Conservation (phyloP, 2,888 invertebrate genomes). For the Hypselothyrea guttata region DNA sequence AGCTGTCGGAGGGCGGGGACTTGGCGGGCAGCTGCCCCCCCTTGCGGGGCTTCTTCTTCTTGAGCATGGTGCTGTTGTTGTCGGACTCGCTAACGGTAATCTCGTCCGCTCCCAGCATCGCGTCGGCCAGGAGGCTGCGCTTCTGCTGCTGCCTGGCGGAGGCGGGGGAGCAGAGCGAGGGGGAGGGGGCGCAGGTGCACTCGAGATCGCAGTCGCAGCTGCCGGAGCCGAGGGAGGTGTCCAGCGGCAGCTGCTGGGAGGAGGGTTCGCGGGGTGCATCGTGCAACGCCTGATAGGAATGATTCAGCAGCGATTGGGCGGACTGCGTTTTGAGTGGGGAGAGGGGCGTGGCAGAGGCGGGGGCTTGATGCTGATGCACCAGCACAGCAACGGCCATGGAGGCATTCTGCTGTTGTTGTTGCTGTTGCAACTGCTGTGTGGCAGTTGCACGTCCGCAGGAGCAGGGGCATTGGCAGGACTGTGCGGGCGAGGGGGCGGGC, state of each 20-base stretch:
- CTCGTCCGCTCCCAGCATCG: conserved; percentile 79
- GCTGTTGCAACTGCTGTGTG: conserved; percentile 30
- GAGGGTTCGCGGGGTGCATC: conserved; percentile 62
- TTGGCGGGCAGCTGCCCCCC: conserved; percentile 53
- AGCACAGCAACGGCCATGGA: conserved; percentile 77
- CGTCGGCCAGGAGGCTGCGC: conserved; percentile 59
- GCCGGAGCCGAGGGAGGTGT: conserved; percentile 48
- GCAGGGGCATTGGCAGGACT: conserved; percentile 66
- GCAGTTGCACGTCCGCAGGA: conserved; percentile 62
- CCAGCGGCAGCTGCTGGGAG: conserved; percentile 57
- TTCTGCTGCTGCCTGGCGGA: conserved; percentile 44
- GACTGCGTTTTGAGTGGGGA: conserved; percentile 64
- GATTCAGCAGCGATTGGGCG: conserved; percentile 76
- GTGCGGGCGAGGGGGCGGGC: conserved; percentile 13
- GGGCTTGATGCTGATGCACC: conserved; percentile 73
- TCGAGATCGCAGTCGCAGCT: conserved; percentile 79
- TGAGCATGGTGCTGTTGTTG: conserved; percentile 79
- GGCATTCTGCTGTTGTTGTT: conserved; percentile 54
- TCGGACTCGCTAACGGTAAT: conserved; percentile 80
- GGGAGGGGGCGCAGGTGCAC: conserved; percentile 63
- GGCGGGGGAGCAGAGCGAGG: too few relatives aligned
- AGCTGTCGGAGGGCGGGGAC: conserved; percentile 49
- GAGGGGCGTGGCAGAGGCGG: conserved; percentile 51
- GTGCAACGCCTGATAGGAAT: conserved; percentile 78
- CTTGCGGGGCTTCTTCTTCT: conserved; percentile 62